Base-by-base conservation (phyloP, 2,888 invertebrate genomes). In the Pammene fasciana region DNA sequence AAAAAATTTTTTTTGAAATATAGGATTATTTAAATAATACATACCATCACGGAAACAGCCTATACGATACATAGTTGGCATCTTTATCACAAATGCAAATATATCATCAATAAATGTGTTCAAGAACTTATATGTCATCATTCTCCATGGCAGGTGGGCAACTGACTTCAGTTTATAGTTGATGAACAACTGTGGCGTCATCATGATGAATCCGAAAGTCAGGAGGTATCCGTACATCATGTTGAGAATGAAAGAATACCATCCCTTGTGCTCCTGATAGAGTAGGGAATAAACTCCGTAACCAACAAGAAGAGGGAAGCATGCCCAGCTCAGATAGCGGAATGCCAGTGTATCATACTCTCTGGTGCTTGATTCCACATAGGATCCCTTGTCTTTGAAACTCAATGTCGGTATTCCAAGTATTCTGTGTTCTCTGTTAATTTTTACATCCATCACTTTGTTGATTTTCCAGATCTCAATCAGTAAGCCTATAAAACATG, bases 21-120 rank as follows among this genome's bases (percentile, higher is more conserved):
- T 57, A 10, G 10, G 48, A 18, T 65, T 67, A 52, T 46, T 61
- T 45, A 64, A 55, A 46, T 7, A 59, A 72, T 71, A 87, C 90
- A 86, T 84, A 95, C 95, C 98, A 93, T 99, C 99, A 87, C 99
- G 95, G 93, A 99, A 98, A 92, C 99, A 99, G 50, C 99, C 99
- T 79, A 99, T 88, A 77, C 99, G 94, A 84, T 99, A 99, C 95
- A 99, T 96, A 0, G 99, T 99, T 38, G 99, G 99, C 99, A 99
- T 99, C 92, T 99, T 99, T 79, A 99, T 99, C 73, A 99, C 99
- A 94, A 99, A 99, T 71, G 99, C 99, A 93, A 99, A 99, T 80
- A 99, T 98, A 88, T 99, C 99, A 92, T 99, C 99, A 80, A 99
- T 99, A 89, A 99, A 99, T 26, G 99, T 99, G 88, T 99, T 99